Percentiles rank a stretch among this genome's conserved stretches.
Evolutionary conservation across 2,113 vertebrate genomes (phyloP).

Genomic region (Chitala chitala): DNA sequence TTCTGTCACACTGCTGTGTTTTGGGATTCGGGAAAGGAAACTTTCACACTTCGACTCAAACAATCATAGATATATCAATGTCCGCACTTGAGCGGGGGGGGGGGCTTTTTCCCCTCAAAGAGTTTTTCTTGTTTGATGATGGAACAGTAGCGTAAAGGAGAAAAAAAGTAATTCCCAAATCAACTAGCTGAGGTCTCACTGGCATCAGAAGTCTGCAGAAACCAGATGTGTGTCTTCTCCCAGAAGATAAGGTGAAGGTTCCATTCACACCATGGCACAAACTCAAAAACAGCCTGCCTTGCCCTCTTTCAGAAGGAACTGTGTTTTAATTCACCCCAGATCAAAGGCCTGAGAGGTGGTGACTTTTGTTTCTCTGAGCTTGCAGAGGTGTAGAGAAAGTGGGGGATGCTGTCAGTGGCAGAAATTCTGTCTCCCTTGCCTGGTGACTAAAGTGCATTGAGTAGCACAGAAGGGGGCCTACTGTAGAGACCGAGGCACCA

Average conservation of each 20-base stretch:
- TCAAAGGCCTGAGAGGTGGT: conserved; percentile 3
- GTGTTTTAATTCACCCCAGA: not conserved
- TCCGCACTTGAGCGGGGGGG: no score
- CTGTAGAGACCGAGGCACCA: no score
- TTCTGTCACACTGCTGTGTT: no score
- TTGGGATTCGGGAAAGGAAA: no score
- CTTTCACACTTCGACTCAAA: not conserved
- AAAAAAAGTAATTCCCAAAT: conserved; percentile 5
- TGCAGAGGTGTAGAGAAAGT: not conserved
- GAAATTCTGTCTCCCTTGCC: not conserved
- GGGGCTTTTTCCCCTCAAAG: not conserved
- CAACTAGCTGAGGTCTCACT: not conserved
- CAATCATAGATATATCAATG: conserved; percentile 6
- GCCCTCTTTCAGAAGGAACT: not conserved
- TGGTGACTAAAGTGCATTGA: no score
- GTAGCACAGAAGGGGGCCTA: no score
- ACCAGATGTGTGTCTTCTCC: not conserved
- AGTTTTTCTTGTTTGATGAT: not conserved
- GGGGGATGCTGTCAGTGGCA: no score
- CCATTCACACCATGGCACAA: no score
- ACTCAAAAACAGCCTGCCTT: no score
- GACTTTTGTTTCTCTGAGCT: not conserved
- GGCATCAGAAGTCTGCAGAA: conserved; percentile 1
- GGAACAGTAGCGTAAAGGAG: not conserved
- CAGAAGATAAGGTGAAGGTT: not conserved